Base-by-base conservation (phyloP, 2,113 vertebrate species). In the Gymnocephalus cernua region DNA sequence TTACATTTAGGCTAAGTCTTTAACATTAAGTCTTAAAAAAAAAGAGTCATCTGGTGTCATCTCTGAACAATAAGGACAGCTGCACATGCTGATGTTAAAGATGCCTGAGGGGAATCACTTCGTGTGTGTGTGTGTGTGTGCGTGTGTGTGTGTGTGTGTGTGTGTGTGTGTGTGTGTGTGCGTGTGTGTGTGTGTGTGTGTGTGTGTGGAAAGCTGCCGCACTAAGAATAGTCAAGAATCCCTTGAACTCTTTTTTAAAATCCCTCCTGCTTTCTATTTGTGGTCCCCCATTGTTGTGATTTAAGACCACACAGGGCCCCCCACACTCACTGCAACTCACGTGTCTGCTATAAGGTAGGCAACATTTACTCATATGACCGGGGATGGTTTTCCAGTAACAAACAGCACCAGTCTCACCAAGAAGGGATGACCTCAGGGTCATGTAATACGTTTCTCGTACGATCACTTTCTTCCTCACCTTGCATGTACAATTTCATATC, bases 181-280 rank as follows among this genome's bases (percentile, higher is more conserved):
- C 23, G 51, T n/a, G 51, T 12, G 51, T n/a, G 51, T n/a, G 50
- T 4, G 50, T 11, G 50, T n/a, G 50, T 11, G 50, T n/a, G 50
- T 10, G 56, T 25, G 54, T 27, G 47, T 21, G 38, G 0, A 44
- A 73, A 77, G 68, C 73, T 27, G 61, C 64, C 0, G 58, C 44
- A 41, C 86, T 69, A 88, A 80, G 80, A 89, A 91, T 86, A 91
- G 74, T 62, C 35, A 53, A 86, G 80, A 86, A 79, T 87, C 86
- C 58, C 32, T 53, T 38, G 51, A 72, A 63, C 6, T 51, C 16
- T 62, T 25, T 68, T 59, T 57, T 19, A 6, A 85, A 77, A 48
- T 2, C 32, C 77, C 51, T 44, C 19, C 78, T 29, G 62, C 66
- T 68, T 74, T 77, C 87, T 86, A 80, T 88, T 88, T 23, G 27